Base-by-base conservation (phyloP, 2,888 invertebrate species). In the Flexamia atlantica region DNA sequence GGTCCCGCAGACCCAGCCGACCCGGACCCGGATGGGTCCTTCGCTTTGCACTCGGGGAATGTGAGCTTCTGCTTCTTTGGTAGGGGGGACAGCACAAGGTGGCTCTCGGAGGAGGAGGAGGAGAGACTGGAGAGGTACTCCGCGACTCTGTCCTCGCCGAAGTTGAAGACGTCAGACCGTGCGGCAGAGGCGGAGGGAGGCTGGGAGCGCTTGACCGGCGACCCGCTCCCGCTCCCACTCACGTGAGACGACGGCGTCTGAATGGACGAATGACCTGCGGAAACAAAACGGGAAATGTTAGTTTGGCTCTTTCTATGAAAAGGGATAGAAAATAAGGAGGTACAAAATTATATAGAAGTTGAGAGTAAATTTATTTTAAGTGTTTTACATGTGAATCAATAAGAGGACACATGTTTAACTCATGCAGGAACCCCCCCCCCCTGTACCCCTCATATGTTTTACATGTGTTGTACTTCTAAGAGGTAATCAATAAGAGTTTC, bases 81-180 rank as follows among this genome's bases (percentile, higher is more conserved):
- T 46, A 76, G 28, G 10, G 81, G 84, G 3, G 82, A 74, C 23
- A 84, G 64, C 53, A 30, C 23, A 57, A 14, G 28, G 23, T 80
- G 32, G 42, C 85, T 86, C 25, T 90, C 89, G 1, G 90, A 90
- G 36, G 87, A 88, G n/a, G 88, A 88, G 12, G 91, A 91, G 7
- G 91, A 91, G 68, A 92, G 87, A 36, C 91, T 91, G 40, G 91
- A 91, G 17, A 92, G 88, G 87, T 92, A 92, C 84, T 92, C 91
- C 85, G 90, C 91, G 28, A 92, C 91, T 83, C 90, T 89, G 17
- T 90, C 90, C 85, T 91, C 91, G 25, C 90, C 89, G 84, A 91
- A 92, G 86, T 91, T 91, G 87, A 91, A 92, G 46, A 90, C 90
- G 82, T 87, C 89, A 0, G 89, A 88, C 42, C 89, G 89, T 0